Evolutionary conservation across 2,113 vertebrate species (phyloP).

Genomic region (Phyllostomus discolor): DNA sequence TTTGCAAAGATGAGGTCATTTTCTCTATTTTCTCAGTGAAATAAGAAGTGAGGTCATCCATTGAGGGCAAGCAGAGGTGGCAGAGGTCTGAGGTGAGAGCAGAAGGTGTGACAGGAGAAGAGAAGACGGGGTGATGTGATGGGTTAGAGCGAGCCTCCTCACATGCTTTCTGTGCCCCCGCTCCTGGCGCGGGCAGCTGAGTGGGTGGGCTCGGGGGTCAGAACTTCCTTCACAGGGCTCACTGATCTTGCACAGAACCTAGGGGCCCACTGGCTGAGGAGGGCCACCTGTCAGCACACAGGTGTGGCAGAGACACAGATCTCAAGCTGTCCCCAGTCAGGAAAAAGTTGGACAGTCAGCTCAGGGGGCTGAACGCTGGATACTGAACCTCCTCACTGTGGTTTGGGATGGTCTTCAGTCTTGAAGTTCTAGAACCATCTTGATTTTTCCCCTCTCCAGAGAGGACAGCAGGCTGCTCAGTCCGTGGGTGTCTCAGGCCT

Average conservation of each 20-base stretch:
- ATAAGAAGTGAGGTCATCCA: not conserved
- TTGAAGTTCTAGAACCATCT: not conserved
- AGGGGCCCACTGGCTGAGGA: not conserved
- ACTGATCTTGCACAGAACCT: too few species aligned
- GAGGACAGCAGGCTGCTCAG: not conserved
- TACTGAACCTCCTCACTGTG: not conserved
- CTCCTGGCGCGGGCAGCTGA: not conserved
- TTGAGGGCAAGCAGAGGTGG: too few species aligned
- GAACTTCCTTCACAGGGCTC: not conserved
- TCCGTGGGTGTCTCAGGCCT: not conserved
- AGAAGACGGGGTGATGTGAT: not conserved
- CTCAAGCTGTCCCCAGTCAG: not conserved
- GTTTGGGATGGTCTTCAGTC: not conserved
- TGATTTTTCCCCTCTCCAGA: not conserved
- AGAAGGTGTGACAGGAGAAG: not conserved
- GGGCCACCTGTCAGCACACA: not conserved
- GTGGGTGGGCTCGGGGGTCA: too few species aligned
- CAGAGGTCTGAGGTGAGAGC: not conserved
- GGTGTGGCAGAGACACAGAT: not conserved
- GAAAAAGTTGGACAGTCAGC: not conserved
- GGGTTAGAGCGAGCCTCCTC: not conserved
- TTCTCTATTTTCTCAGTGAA: not conserved
- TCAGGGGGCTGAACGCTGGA: not conserved
- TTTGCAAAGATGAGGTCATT: not conserved
- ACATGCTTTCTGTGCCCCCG: accelerated